Evolutionary conservation across 2,113 vertebrate species (phyloP).

Genomic region (Pachyramphus minor): DNA sequence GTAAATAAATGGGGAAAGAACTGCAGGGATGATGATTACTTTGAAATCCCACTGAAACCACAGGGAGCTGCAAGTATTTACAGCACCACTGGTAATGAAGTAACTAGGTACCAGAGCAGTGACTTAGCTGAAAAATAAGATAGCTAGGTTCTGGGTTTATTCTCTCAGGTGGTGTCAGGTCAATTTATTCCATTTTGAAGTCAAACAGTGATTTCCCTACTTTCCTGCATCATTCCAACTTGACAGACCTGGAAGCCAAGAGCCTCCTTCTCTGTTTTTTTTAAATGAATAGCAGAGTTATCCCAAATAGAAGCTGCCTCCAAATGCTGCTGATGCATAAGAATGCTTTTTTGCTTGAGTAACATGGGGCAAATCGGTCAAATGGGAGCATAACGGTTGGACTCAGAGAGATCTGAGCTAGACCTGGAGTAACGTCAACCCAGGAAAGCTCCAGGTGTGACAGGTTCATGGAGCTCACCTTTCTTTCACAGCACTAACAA

Average conservation of each 20-base stretch:
- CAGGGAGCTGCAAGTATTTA: constrained; percentile 31
- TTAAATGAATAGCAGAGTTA: background rate
- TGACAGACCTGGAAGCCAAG: background rate
- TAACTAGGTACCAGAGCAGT: constrained; percentile 34
- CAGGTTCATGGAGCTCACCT: background rate
- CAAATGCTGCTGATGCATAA: background rate
- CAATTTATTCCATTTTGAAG: constrained; percentile 1
- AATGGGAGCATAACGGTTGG: background rate
- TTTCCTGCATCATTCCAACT: background rate
- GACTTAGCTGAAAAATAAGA: constrained; percentile 29
- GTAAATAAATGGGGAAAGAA: constrained; percentile 41
- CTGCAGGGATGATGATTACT: constrained; percentile 12
- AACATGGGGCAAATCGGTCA: background rate
- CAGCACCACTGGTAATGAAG: constrained; percentile 42
- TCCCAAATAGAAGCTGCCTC: background rate
- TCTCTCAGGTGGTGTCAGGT: background rate
- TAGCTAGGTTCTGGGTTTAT: background rate
- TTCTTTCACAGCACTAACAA: background rate
- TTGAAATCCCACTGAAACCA: constrained; percentile 48
- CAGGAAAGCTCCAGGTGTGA: background rate
- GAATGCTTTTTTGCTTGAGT: background rate
- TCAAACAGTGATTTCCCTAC: background rate
- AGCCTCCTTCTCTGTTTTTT: background rate
- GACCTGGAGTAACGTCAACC: background rate
- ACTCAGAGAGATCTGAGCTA: background rate